Percentiles rank a stretch among this genome's conserved stretches.
Conservation (phyloP, 2,797 vertebrate genomes). For the Orestias chungarensis region DNA sequence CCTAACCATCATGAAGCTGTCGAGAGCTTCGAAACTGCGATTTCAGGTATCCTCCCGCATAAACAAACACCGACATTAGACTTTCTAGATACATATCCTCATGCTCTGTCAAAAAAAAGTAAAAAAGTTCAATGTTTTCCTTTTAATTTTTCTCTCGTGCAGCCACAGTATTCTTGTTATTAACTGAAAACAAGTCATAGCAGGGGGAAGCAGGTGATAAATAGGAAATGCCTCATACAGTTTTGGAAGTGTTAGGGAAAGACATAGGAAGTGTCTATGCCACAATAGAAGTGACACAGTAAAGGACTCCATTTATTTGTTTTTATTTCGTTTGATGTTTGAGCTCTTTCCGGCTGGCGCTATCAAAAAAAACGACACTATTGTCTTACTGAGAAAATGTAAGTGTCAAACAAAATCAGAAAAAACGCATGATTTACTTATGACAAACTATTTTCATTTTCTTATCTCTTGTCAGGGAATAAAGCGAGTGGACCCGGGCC, state of each 20-base stretch:
- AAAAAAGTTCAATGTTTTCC: not conserved
- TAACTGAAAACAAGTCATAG: not conserved
- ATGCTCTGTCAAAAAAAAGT: fast-evolving
- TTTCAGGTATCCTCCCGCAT: conserved; percentile 78
- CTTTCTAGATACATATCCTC: no score
- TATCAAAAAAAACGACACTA: not conserved
- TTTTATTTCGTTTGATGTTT: conserved; percentile 22
- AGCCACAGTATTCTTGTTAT: not conserved
- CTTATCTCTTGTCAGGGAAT: conserved; percentile 82
- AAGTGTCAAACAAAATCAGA: no score
- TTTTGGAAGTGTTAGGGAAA: not conserved
- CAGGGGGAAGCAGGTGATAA: not conserved
- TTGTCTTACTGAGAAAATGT: conserved; percentile 5
- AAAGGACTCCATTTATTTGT: conserved; percentile 32
- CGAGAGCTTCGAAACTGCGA: conserved; percentile 84
- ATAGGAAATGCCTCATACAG: not conserved
- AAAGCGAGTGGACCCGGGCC: conserved; percentile 86
- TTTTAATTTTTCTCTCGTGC: not conserved
- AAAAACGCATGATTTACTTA: not conserved
- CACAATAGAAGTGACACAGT: conserved; percentile 26
- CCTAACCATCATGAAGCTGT: conserved; percentile 97
- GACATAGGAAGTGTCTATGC: conserved; percentile 3
- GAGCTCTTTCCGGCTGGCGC: conserved; percentile 48
- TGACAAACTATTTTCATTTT: not conserved
- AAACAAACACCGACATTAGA: not conserved